These are phyloP conservation scores for Propithecus perrieri DNA, from an alignment of 2,797 vertebrate genomes.

Conservation along the genomic window DNA sequence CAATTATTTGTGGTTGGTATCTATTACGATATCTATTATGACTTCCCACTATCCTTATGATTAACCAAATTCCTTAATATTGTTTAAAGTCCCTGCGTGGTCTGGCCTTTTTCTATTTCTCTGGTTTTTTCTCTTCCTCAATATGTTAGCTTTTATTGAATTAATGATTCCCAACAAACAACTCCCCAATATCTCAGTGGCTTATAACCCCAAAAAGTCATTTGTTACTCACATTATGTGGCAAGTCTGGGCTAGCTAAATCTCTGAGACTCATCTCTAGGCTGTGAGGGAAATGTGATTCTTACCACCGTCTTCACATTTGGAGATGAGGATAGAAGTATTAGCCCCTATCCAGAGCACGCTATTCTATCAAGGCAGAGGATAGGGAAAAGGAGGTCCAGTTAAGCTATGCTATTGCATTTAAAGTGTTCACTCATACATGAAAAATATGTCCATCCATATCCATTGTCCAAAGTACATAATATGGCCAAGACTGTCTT, in stretches of 20 bases:
- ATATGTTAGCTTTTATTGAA: neutral
- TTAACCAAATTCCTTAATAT: neutral
- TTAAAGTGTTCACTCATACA: neutral
- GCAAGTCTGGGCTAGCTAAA: neutral
- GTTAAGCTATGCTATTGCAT: neutral
- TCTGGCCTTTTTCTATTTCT: neutral
- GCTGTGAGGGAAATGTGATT: neutral
- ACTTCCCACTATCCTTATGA: neutral
- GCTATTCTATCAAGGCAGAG: neutral
- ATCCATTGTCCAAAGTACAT: neutral
- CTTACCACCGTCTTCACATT: neutral
- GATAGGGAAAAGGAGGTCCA: neutral
- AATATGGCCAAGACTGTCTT: neutral
- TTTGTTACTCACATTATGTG: neutral
- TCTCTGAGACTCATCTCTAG: neutral
- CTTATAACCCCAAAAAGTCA: neutral
- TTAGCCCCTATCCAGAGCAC: neutral
- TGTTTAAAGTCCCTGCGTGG: neutral
- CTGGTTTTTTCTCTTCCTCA: neutral
- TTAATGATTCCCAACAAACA: neutral
- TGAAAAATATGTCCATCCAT: neutral
- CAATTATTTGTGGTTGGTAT: neutral
- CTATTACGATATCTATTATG: neutral
- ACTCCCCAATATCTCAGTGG: neutral
- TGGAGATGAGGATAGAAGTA: neutral